phyloP scores from a whole-genome alignment of 1,140 invertebrate genomes.

The Catajapyx aquilonaris region DNA sequence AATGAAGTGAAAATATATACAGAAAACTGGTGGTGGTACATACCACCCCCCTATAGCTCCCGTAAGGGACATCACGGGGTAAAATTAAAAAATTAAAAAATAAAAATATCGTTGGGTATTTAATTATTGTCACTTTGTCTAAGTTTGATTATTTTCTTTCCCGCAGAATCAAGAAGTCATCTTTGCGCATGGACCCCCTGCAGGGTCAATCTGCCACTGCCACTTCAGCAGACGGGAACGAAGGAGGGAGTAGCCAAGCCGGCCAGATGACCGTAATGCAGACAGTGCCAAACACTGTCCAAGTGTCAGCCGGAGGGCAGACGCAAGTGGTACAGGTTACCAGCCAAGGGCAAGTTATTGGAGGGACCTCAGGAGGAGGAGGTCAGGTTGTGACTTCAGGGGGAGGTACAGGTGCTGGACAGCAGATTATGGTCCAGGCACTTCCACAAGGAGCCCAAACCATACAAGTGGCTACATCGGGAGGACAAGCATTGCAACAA shows the following conservation, averaged over 20 bases:
- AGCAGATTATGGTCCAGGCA: conserved; percentile 21
- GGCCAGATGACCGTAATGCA: conserved; percentile 19
- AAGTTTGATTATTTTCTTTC: not conserved
- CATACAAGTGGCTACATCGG: conserved; percentile 36
- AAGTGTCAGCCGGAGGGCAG: conserved; percentile 10
- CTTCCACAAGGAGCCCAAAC: conserved; percentile 25
- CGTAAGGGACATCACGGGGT: not conserved
- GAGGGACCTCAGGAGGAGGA: too few species aligned
- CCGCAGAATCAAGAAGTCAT: too few species aligned
- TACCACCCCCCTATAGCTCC: too few species aligned
- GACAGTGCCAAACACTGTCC: conserved; percentile 15
- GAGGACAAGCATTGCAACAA: conserved; percentile 28
- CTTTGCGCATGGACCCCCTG: too few species aligned
- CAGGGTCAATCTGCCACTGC: not conserved
- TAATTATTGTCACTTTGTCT: not conserved
- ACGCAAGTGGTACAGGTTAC: conserved; percentile 22
- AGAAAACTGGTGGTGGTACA: not conserved
- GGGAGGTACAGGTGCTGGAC: conserved; percentile 15
- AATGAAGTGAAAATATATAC: too few species aligned
- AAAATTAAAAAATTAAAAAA: not conserved
- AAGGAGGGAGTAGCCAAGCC: conserved; percentile 3
- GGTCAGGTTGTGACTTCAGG: conserved; percentile 24
- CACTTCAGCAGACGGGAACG: not conserved
- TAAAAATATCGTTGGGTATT: not conserved
- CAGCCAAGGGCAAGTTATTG: too few species aligned